Evolutionary conservation across 2,888 invertebrate species (phyloP).

Genomic region (Hylaea fasciaria): DNA sequence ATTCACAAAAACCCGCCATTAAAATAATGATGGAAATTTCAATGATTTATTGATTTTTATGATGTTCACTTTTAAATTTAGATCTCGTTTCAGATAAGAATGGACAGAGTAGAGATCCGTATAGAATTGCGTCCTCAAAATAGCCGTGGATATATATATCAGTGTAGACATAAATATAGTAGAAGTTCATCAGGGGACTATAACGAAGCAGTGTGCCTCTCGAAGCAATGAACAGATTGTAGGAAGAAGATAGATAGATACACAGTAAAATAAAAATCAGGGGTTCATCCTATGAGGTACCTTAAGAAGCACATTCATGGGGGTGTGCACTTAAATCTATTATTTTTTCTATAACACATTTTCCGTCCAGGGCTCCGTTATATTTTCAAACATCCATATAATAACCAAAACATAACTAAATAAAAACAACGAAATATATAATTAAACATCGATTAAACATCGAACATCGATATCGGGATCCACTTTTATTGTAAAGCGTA

Average conservation of each 20-base stretch:
- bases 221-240: constrained; percentile 73
- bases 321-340: constrained; percentile 79
- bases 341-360: constrained; percentile 52
- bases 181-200: constrained; percentile 68
- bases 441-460: constrained; percentile 62
- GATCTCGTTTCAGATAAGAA: background rate
- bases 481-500: constrained; percentile 42
- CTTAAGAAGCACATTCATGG: constrained; percentile 84
- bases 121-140: constrained; percentile 63
- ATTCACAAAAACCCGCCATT: too few species aligned
- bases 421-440: constrained; percentile 56
- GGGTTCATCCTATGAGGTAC: constrained; percentile 68
- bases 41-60: background rate
- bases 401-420: constrained; percentile 51
- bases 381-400: constrained; percentile 53
- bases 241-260: constrained; percentile 68
- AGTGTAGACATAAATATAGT: constrained; percentile 56
- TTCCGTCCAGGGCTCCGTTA: constrained; percentile 80
- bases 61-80: constrained; percentile 1
- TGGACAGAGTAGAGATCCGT: constrained; percentile 1
- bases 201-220: constrained; percentile 79
- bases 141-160: constrained; percentile 62
- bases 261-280: constrained; percentile 69
- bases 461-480: constrained; percentile 62
- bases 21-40: too few species aligned